Evolutionary conservation across 1,140 invertebrate genomes (phyloP).

Genomic region (Aphelenchoides fujianensis): DNA sequence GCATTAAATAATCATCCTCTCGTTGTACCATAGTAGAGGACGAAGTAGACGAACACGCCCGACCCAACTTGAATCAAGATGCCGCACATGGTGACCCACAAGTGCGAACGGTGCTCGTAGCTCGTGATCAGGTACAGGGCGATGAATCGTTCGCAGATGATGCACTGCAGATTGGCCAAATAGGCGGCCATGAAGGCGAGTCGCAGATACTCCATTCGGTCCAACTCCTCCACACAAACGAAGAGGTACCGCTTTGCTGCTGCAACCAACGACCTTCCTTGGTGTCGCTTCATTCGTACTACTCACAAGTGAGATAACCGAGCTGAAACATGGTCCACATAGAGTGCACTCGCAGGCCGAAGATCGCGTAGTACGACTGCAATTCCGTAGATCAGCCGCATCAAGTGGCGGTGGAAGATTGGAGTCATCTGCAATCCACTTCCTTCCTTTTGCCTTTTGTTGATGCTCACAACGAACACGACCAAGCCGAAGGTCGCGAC

Average conservation of each 20-base stretch:
- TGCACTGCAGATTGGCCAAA: not conserved
- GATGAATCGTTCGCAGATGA: not conserved
- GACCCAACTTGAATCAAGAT: not conserved
- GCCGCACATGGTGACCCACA: not conserved
- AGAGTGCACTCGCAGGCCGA: not conserved
- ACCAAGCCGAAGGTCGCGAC: not conserved
- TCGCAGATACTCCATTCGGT: not conserved
- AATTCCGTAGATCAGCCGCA: not conserved
- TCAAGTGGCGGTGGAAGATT: not conserved
- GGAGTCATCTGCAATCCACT: not conserved
- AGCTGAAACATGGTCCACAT: not conserved
- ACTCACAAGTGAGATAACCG: slow-evolving; percentile 2
- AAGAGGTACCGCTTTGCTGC: not conserved
- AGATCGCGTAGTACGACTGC: not conserved
- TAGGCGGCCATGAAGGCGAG: not conserved
- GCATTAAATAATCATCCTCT: not conserved
- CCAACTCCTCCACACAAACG: not conserved
- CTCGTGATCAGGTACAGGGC: not conserved
- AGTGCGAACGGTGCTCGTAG: not conserved
- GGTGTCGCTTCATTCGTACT: too few relatives aligned
- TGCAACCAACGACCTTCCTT: not conserved
- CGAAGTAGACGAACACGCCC: not conserved
- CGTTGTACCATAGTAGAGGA: not conserved
- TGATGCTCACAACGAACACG: not conserved
- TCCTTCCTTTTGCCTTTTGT: not conserved